Evolutionary conservation across 2,797 vertebrate genomes (phyloP).

Genomic region (Lagocephalus sceleratus): DNA sequence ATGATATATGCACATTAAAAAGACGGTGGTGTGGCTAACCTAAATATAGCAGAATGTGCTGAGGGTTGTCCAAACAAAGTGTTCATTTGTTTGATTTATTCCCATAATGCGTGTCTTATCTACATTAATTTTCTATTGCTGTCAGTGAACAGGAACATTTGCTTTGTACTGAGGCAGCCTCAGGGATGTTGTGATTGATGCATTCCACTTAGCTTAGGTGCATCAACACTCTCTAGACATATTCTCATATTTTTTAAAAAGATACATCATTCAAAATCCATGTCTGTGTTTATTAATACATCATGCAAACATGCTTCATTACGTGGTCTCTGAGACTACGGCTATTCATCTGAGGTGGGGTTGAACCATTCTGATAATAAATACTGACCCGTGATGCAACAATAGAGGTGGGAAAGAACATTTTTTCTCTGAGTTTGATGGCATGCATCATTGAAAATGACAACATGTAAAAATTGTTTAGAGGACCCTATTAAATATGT

Average conservation of each 20-base stretch:
- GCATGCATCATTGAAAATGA: slow-evolving; percentile 79
- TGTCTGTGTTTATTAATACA: slow-evolving; percentile 51
- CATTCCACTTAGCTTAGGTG: slow-evolving; percentile 46
- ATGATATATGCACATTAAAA: neutral
- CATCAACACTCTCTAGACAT: slow-evolving; percentile 39
- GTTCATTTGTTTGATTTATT: slow-evolving; percentile 49
- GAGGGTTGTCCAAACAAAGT: slow-evolving; percentile 11
- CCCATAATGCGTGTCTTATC: slow-evolving; percentile 26
- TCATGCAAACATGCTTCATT: slow-evolving; percentile 48
- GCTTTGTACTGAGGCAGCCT: slow-evolving; percentile 49
- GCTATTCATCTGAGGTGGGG: slow-evolving; percentile 43
- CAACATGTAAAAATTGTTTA: slow-evolving; percentile 82
- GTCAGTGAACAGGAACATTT: slow-evolving; percentile 62
- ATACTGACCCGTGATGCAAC: slow-evolving; percentile 44
- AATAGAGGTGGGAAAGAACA: slow-evolving; percentile 41
- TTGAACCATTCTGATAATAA: slow-evolving; percentile 60
- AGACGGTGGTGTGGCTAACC: slow-evolving; percentile 11
- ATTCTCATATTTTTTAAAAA: slow-evolving; percentile 33
- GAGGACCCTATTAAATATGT: slow-evolving; percentile 79
- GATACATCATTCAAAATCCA: slow-evolving; percentile 53
- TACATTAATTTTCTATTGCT: slow-evolving; percentile 51
- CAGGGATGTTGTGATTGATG: slow-evolving; percentile 62
- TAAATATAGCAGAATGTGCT: slow-evolving; percentile 11
- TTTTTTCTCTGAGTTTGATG: slow-evolving; percentile 66
- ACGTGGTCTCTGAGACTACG: slow-evolving; percentile 37